These are phyloP conservation scores for Drosophila nebulosa DNA, from an alignment of 1,140 invertebrate species.

Conservation along the genomic window DNA sequence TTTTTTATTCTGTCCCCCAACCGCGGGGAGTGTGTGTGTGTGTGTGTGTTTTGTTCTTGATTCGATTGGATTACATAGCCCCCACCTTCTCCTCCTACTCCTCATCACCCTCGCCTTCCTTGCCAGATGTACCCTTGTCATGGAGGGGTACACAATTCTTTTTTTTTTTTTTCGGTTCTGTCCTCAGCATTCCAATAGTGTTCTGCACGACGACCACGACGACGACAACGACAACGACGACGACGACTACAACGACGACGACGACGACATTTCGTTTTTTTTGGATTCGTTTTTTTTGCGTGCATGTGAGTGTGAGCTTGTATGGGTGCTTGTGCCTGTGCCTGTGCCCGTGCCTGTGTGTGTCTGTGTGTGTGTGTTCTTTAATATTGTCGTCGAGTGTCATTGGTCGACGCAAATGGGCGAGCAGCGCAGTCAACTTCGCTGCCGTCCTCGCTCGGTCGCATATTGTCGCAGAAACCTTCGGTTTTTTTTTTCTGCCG, in stretches of 20 bases:
- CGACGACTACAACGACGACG: conserved; percentile 28
- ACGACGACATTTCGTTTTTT: conserved; percentile 70
- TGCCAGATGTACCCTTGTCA: conserved; percentile 16
- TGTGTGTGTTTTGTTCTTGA: conserved; percentile 53
- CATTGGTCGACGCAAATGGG: conserved; percentile 74
- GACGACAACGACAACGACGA: conserved; percentile 48
- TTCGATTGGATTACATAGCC: conserved; percentile 76
- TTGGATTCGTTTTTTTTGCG: conserved; percentile 61
- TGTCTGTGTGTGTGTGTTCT: conserved; percentile 45
- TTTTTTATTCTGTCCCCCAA: conserved; percentile 54
- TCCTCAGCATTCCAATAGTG: conserved; percentile 54
- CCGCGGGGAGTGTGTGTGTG: conserved; percentile 2
- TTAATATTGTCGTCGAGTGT: conserved; percentile 81
- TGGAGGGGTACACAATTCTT: background rate
- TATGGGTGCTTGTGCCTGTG: background rate
- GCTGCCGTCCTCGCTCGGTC: conserved; percentile 7
- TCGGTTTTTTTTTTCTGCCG: conserved; percentile 12
- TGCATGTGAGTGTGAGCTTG: conserved; percentile 11
- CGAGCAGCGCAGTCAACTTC: conserved; percentile 33
- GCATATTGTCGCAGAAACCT: conserved; percentile 48
- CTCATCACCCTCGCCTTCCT: conserved; percentile 15
- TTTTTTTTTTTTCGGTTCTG: conserved; percentile 31
- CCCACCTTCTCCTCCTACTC: conserved; percentile 9
- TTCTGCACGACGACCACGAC: conserved; percentile 16
- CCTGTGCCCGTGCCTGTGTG: background rate